A percentile compares a stretch with the other conserved stretches of the same genome.
Conservation (phyloP, 2,888 invertebrate genomes). For the Baccha elongata region DNA sequence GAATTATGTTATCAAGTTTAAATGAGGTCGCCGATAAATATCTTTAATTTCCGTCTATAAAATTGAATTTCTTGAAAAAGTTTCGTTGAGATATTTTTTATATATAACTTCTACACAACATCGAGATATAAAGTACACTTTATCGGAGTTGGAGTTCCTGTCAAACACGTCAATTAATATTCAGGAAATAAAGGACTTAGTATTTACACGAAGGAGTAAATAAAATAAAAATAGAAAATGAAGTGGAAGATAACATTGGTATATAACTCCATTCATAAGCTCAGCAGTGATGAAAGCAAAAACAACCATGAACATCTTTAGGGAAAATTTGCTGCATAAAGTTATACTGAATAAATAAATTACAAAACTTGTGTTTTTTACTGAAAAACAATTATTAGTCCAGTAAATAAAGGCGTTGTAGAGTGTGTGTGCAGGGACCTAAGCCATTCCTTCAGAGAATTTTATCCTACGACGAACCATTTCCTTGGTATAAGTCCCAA, state of each 20-base stretch:
- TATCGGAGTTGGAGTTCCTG: conserved; percentile 8
- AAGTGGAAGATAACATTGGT: neutral
- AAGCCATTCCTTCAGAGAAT: too few species aligned
- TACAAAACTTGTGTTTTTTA: too few species aligned
- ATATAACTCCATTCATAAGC: neutral
- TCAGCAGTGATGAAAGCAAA: neutral
- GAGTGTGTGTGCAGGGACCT: too few species aligned
- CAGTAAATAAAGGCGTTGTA: too few species aligned
- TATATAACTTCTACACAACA: neutral
- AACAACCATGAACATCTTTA: too few species aligned
- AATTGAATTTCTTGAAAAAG: conserved; percentile 22
- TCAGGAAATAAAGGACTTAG: conserved; percentile 41
- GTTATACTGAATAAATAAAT: too few species aligned
- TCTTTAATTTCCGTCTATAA: conserved; percentile 11
- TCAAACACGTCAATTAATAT: conserved; percentile 15
- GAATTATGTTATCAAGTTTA: neutral
- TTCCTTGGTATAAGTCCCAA: too few species aligned
- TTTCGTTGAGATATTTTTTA: neutral
- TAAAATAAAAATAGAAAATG: neutral
- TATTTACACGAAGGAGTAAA: neutral
- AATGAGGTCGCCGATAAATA: conserved; percentile 2
- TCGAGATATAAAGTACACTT: neutral
- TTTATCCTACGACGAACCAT: too few species aligned
- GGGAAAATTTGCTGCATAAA: neutral
- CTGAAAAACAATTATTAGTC: too few species aligned